phyloP scores from a whole-genome alignment of 2,797 vertebrate genomes.

The Xerus rutilus region DNA sequence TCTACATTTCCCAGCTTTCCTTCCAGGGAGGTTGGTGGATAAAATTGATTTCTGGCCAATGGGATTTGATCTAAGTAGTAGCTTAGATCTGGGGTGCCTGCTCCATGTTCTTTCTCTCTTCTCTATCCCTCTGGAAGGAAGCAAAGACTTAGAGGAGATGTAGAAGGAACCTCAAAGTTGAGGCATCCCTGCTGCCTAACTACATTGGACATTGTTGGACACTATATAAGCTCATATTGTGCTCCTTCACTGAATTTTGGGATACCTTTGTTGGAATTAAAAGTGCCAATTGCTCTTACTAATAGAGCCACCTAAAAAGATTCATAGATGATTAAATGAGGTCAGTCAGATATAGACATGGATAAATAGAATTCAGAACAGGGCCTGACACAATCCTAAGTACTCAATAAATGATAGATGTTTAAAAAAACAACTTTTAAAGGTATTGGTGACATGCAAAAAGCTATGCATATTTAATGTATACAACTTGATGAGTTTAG shows the following conservation, averaged over 20 bases:
- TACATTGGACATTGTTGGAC: not conserved
- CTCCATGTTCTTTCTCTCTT: not conserved
- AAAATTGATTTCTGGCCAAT: not conserved
- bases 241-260: not conserved
- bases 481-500: not conserved
- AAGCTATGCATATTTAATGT: not conserved
- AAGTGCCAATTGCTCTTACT: not conserved
- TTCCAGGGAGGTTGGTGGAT: not conserved
- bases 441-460: not conserved
- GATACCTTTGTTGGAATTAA: not conserved
- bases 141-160: not conserved
- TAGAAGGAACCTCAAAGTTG: not conserved
- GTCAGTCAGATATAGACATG: not conserved
- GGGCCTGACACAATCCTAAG: not conserved
- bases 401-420: not conserved
- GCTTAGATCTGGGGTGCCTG: not conserved
- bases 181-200: not conserved
- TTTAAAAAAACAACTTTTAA: not conserved
- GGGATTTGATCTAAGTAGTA: not conserved
- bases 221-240: not conserved
- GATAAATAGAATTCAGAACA: not conserved
- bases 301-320: not conserved
- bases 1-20: not conserved
- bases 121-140: not conserved
- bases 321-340: constrained; percentile 18